Evolutionary conservation across 1,140 invertebrate genomes (phyloP).

Genomic region (Pemphigus obesinymphae): DNA sequence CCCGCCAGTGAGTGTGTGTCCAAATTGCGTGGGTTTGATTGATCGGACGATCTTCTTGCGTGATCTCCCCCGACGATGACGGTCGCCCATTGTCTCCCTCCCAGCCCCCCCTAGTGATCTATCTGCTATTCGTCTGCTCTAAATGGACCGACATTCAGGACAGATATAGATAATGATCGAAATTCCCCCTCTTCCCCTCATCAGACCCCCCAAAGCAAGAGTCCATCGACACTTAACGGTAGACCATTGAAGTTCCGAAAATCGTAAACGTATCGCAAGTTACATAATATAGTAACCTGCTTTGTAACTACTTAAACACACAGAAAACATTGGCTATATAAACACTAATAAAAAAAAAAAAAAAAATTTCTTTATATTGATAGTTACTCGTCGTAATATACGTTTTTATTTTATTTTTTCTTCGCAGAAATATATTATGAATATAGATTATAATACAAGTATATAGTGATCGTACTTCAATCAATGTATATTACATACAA

Average conservation of each 20-base stretch:
- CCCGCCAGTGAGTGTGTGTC: neutral
- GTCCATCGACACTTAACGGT: neutral
- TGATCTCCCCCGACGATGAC: neutral
- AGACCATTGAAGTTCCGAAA: neutral
- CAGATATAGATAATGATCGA: neutral
- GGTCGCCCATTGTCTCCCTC: constrained; percentile 6
- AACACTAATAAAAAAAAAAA: too few relatives aligned
- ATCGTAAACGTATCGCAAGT: neutral
- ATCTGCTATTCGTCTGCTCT: neutral
- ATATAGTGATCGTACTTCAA: too few relatives aligned
- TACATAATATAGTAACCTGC: neutral
- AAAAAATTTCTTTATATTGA: too few relatives aligned
- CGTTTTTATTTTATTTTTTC: too few relatives aligned
- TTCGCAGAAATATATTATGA: too few relatives aligned
- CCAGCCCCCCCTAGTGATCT: neutral
- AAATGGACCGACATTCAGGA: neutral
- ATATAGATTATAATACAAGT: too few relatives aligned
- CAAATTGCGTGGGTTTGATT: constrained; percentile 33
- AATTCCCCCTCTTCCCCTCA: neutral
- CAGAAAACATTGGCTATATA: too few relatives aligned
- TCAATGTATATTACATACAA: too few relatives aligned
- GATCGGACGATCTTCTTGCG: constrained; percentile 36
- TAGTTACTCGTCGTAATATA: too few relatives aligned
- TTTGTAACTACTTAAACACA: too few relatives aligned
- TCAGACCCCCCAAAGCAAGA: neutral